Evolutionary conservation across 2,797 vertebrate genomes (phyloP).

Genomic region (Microctenopoma steveboyesi): DNA sequence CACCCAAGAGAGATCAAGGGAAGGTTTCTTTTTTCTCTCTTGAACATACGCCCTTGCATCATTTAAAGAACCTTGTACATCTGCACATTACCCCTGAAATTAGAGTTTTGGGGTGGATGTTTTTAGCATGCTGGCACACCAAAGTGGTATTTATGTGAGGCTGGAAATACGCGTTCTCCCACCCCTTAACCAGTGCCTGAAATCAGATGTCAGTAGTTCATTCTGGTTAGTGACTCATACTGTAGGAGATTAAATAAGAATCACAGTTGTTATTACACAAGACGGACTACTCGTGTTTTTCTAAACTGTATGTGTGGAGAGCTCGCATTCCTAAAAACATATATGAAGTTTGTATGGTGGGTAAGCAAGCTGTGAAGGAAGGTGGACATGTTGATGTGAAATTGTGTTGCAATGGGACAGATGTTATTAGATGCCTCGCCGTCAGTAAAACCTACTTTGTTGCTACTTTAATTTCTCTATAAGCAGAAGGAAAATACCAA

Average conservation of each 20-base stretch:
- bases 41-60: slow-evolving; percentile 78
- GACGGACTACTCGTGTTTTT: slow-evolving; percentile 10
- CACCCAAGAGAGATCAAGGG: slow-evolving; percentile 80
- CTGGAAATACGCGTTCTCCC: slow-evolving; percentile 72
- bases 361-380: not conserved
- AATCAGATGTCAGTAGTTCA: slow-evolving; percentile 51
- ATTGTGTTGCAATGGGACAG: not conserved
- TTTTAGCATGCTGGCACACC: slow-evolving; percentile 77
- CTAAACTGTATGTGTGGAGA: slow-evolving; percentile 24
- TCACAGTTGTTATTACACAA: slow-evolving; percentile 12
- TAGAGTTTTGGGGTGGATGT: slow-evolving; percentile 79
- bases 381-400: not conserved
- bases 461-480: not conserved
- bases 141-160: slow-evolving; percentile 79
- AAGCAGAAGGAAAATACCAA: slow-evolving; percentile 7
- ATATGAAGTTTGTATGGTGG: not conserved
- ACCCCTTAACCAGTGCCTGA: slow-evolving; percentile 53
- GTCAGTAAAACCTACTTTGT: slow-evolving; percentile 7
- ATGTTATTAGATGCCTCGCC: not conserved
- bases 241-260: not conserved
- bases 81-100: slow-evolving; percentile 82
- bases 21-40: slow-evolving; percentile 59
- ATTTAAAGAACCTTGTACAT: slow-evolving; percentile 80
- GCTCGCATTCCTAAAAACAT: not conserved
- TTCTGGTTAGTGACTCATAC: slow-evolving; percentile 35